phyloP scores from a whole-genome alignment of 2,797 vertebrate species.

The Schizopygopsis malacanthus region DNA sequence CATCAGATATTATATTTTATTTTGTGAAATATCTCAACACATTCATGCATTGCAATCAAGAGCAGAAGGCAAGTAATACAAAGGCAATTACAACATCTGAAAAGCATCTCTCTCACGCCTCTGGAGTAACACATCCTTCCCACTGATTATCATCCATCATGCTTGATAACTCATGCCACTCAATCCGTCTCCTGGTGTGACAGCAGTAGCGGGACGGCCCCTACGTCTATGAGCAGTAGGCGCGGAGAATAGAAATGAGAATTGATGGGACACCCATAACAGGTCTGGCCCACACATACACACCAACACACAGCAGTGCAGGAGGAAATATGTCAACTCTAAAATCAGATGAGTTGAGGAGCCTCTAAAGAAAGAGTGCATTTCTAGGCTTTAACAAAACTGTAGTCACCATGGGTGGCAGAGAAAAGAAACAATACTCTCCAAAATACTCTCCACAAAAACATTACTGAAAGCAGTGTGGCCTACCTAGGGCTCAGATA shows the following conservation, averaged over 20 bases:
- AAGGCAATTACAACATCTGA: not conserved
- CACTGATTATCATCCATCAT: conserved; percentile 59
- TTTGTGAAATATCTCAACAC: not conserved
- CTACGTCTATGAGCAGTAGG: not conserved
- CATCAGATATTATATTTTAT: not conserved
- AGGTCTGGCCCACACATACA: conserved; percentile 8
- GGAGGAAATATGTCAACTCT: conserved; percentile 2
- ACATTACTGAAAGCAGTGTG: conserved; percentile 22
- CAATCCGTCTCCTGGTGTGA: conserved; percentile 49
- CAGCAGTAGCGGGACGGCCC: conserved; percentile 2
- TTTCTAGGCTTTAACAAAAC: not conserved
- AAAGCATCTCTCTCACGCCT: conserved; percentile 4
- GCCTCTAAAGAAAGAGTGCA: not conserved
- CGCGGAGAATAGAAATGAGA: conserved; percentile 29
- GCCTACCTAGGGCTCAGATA: conserved; percentile 15
- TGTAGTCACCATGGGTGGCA: conserved; percentile 2
- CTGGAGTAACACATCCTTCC: conserved; percentile 26
- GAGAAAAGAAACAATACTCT: not conserved
- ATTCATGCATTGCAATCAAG: not conserved
- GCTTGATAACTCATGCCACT: conserved; percentile 60
- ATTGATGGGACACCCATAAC: conserved; percentile 42
- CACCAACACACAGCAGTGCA: not conserved
- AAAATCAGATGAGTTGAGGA: not conserved
- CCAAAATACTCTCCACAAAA: not conserved
- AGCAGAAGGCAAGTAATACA: conserved; percentile 25